These are phyloP conservation scores for Emydura subglobosa DNA, from an alignment of 2,113 vertebrate genomes.

Conservation along the genomic window DNA sequence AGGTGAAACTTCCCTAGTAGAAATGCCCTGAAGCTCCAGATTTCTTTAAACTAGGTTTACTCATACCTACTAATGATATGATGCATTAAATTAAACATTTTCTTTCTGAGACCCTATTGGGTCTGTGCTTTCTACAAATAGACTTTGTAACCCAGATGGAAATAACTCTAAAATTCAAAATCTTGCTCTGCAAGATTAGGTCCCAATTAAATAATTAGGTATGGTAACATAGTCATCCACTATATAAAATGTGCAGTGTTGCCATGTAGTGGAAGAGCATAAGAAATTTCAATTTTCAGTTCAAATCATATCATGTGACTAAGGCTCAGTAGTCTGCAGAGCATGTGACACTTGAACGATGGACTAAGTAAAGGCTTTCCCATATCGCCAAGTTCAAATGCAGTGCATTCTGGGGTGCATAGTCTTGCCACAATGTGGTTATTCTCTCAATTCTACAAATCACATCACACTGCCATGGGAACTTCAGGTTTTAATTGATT, in stretches of 20 bases:
- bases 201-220: not conserved
- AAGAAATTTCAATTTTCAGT: not conserved
- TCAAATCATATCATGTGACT: not conserved
- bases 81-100: no score
- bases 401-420: not conserved
- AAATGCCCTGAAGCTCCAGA: no score
- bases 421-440: not conserved
- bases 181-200: no score
- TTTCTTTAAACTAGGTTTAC: no score
- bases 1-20: no score
- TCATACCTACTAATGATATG: no score
- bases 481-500: not conserved
- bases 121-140: no score
- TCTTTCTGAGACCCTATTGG: no score
- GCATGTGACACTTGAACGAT: fast-evolving
- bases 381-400: fast-evolving
- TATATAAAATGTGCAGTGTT: not conserved
- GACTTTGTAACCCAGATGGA: no score
- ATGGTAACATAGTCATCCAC: not conserved
- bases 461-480: not conserved
- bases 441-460: not conserved
- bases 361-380: not conserved
- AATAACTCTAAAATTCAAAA: no score
- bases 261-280: not conserved
- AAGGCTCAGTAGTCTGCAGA: not conserved